A percentile compares a stretch with the other conserved stretches of the same genome.
Conservation (phyloP, 2,888 invertebrate genomes). For the Xylophagus ater region DNA sequence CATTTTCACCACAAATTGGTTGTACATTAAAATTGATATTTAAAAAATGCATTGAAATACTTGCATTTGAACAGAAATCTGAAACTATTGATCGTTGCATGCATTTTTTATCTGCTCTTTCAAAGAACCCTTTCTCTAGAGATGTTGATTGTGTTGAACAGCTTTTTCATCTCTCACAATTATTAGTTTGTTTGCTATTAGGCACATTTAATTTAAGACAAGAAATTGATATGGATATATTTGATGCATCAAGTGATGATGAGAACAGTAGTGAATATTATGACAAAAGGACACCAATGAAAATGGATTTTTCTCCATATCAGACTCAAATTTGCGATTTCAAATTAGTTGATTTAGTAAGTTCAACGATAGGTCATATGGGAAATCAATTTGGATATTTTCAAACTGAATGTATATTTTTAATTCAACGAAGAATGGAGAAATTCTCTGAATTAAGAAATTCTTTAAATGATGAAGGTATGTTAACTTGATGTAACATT, state of each 20-base stretch:
- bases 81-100: conserved; percentile 31
- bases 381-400: conserved; percentile 32
- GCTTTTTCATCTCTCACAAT: conserved; percentile 33
- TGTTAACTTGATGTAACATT: not conserved
- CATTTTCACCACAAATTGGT: conserved; percentile 31
- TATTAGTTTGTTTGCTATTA: conserved; percentile 33
- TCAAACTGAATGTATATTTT: conserved; percentile 31
- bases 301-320: conserved; percentile 23
- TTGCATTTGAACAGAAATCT: conserved; percentile 33
- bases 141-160: conserved; percentile 30
- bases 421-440: conserved; percentile 28
- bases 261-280: not conserved
- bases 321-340: conserved; percentile 29
- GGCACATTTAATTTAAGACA: conserved; percentile 23
- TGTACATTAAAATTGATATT: conserved; percentile 31
- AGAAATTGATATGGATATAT: not conserved
- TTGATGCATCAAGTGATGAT: not conserved
- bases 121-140: conserved; percentile 29
- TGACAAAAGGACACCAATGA: not conserved
- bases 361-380: conserved; percentile 32
- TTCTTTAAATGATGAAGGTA: conserved; percentile 27
- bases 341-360: conserved; percentile 27
- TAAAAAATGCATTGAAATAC: conserved; percentile 31
- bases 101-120: conserved; percentile 31
- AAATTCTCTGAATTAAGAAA: conserved; percentile 29